Percentiles rank a stretch among this genome's conserved stretches.
These are phyloP conservation scores for Linnaemya tessellans DNA, from an alignment of 2,888 invertebrate species.

Conservation along the genomic window DNA sequence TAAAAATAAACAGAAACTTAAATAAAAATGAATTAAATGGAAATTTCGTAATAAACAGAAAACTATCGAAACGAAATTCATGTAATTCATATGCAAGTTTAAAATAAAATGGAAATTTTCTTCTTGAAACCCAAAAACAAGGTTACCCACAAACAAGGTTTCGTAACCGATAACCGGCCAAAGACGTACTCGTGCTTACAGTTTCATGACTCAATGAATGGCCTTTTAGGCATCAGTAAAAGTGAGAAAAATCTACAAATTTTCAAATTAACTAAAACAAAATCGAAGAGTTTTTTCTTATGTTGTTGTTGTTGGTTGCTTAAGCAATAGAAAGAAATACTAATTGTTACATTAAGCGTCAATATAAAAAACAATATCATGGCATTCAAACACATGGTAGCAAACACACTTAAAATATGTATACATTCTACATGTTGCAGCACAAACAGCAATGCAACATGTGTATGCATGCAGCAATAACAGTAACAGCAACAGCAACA, in stretches of 20 bases:
- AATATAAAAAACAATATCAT: conserved; percentile 68
- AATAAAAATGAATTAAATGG: conserved; percentile 38
- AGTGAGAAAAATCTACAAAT: conserved; percentile 65
- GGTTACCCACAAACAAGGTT: not conserved
- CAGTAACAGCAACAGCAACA: conserved; percentile 19
- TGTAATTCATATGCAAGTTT: conserved; percentile 38
- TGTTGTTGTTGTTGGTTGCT: not conserved
- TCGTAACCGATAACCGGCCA: not conserved
- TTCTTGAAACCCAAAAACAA: conserved; percentile 12
- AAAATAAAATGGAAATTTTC: conserved; percentile 35
- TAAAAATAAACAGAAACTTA: conserved; percentile 14
- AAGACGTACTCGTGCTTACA: not conserved
- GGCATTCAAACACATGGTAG: conserved; percentile 55
- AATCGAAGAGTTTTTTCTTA: not conserved
- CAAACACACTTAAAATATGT: conserved; percentile 6
- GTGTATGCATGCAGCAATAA: conserved; percentile 39
- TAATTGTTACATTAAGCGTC: conserved; percentile 71
- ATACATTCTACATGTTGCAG: conserved; percentile 43
- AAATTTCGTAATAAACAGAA: conserved; percentile 42
- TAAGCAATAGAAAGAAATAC: conserved; percentile 49
- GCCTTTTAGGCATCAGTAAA: conserved; percentile 32
- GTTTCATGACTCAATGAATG: conserved; percentile 22
- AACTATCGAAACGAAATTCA: conserved; percentile 19
- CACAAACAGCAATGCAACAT: conserved; percentile 47
- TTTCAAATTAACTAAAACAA: conserved; percentile 54